Evolutionary conservation across 2,113 vertebrate species (phyloP), one percentile per base, ranked within the genome.

Genomic region (Clarias macrocephalus): DNA sequence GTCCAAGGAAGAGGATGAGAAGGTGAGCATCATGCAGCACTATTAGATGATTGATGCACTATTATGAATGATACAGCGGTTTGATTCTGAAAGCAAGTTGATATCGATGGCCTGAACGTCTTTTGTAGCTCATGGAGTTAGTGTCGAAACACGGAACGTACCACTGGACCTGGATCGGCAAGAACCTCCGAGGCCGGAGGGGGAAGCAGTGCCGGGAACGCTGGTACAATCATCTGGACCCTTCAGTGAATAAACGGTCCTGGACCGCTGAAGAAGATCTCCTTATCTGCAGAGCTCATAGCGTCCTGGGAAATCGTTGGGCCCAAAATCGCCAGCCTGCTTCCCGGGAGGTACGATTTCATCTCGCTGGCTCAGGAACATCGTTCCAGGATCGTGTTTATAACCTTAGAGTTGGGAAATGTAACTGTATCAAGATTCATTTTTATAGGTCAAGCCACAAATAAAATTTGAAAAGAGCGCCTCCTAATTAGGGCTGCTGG

Each of bases 181-280:
- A 94, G 89, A 94, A 97, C 86, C 92, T 99, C 79, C 97, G 95
- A 33, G 97, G 97, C 57, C 94, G 97, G 0, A 33, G 96, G 60
- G 97, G 97, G 57, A 99, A 98, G 92, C 97, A 99, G 91, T 99
- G 98, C 87, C 95, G 97, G 0, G 97, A 98, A 0, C 98, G 98
- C 63, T 99, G 98, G 98, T 94, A 96, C 54, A 98, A 98, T 92
- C 97, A 99, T 91, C 95, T 99, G 19, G 95, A 99, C 91, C 98
- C 98, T 0, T 94, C 96, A 66, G 94, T 99, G 83, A 98, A 96
- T 88, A 99, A 98, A 87, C 96, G 94, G 8, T 95, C 93, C 1
- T 99, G 98, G 98, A 98, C 96, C 0, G 91, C 95, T 30, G 97
- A 98, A 85, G 98, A 99, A 90, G 97, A 99, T 88, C 95, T 96